phyloP scores from a whole-genome alignment of 92 coral and sea anemone species.

The Muricea muricata region DNA sequence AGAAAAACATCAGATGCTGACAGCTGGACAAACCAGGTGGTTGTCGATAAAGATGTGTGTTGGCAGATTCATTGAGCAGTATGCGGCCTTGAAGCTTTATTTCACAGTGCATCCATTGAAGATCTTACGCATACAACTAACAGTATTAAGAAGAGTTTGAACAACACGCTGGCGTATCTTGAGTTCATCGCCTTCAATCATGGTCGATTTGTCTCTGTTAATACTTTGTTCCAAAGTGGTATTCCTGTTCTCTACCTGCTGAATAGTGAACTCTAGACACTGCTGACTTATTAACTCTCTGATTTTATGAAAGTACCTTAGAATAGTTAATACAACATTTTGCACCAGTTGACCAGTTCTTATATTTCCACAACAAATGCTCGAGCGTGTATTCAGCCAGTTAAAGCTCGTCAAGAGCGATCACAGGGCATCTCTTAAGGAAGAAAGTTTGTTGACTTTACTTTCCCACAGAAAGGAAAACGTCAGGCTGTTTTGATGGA shows the following conservation, averaged over 20 bases:
- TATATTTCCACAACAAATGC: no score
- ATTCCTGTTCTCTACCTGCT: constrained; percentile 24
- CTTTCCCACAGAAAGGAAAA: constrained; percentile 15
- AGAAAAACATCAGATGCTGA: constrained; percentile 57
- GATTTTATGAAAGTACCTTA: constrained; percentile 5
- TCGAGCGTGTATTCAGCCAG: constrained; percentile 12
- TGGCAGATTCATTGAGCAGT: constrained; percentile 63
- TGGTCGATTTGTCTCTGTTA: constrained; percentile 5
- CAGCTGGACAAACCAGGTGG: constrained; percentile 65
- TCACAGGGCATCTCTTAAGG: constrained; percentile 27
- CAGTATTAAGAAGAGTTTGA: constrained; percentile 11
- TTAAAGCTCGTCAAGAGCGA: constrained; percentile 10
- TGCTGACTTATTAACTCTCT: not conserved
- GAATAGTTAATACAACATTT: no score
- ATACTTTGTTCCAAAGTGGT: constrained; percentile 25
- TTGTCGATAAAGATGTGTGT: constrained; percentile 67
- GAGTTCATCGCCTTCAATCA: constrained; percentile 21
- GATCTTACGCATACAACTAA: constrained; percentile 14
- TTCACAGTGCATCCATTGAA: constrained; percentile 28
- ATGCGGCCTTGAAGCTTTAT: constrained; percentile 64
- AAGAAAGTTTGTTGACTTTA: constrained; percentile 25
- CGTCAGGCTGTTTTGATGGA: constrained; percentile 10
- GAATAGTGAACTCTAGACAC: constrained; percentile 4
- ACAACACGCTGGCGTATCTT: constrained; percentile 19
- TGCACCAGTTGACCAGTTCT: no score